phyloP scores from a whole-genome alignment of 92 coral and sea anemone genomes.

The Epizoanthus illoricatus region DNA sequence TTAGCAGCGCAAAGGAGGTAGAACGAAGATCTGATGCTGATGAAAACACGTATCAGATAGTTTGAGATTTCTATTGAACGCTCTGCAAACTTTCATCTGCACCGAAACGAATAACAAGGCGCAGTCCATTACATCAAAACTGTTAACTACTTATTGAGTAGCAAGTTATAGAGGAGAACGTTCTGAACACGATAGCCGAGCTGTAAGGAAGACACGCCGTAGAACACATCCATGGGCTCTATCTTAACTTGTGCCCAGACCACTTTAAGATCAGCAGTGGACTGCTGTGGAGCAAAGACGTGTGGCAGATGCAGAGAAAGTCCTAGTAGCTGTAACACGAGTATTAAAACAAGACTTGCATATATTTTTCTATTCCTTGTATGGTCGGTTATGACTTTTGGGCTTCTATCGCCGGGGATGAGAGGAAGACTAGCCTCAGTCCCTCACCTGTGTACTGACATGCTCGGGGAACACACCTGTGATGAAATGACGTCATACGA shows the following conservation, averaged over 20 bases:
- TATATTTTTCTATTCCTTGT: constrained; percentile 29
- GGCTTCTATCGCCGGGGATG: constrained; percentile 20
- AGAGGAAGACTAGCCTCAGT: constrained; percentile 28
- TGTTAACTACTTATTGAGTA: no score
- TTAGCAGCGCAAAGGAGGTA: no score
- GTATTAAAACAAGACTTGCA: constrained; percentile 3
- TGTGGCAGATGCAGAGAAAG: neutral
- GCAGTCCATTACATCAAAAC: no score
- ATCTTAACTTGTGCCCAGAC: neutral
- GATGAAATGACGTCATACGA: constrained; percentile 39
- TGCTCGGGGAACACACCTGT: constrained; percentile 35
- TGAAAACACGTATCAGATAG: no score
- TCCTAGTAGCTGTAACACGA: constrained; percentile 9
- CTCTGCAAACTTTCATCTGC: no score
- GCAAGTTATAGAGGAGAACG: no score
- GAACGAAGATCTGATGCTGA: no score
- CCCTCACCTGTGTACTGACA: constrained; percentile 29
- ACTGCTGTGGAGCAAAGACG: neutral
- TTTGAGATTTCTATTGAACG: no score
- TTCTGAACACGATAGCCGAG: no score
- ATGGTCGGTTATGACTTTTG: constrained; percentile 33
- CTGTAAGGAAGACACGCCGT: no score
- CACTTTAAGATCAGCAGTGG: neutral
- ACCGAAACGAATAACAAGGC: no score
- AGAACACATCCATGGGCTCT: neutral